Evolutionary conservation across 2,888 invertebrate species (phyloP).

Genomic region (Lumbricus terrestris): DNA sequence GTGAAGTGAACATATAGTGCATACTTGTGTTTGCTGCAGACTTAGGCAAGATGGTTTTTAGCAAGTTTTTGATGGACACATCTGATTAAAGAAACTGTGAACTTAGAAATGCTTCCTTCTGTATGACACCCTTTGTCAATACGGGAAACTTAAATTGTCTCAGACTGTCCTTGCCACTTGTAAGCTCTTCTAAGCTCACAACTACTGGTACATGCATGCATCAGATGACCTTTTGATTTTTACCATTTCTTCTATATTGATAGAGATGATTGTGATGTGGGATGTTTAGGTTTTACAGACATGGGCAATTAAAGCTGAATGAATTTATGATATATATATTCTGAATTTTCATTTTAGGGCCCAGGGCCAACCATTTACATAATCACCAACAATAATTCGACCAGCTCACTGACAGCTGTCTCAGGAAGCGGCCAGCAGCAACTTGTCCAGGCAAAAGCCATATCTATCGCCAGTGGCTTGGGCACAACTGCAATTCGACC

Average conservation of each 20-base stretch:
- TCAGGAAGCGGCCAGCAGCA: neutral
- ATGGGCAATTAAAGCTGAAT: neutral
- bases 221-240: neutral
- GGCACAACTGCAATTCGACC: neutral
- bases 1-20: no score
- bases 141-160: no score
- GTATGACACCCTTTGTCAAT: no score
- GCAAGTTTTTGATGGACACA: no score
- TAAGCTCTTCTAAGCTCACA: neutral
- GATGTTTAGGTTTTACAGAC: neutral
- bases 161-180: neutral
- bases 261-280: neutral
- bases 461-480: neutral
- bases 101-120: no score
- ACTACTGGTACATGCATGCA: neutral
- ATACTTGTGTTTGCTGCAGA: no score
- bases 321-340: neutral
- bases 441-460: neutral
- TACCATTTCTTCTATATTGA: neutral
- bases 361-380: conserved; percentile 6
- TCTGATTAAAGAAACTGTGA: no score
- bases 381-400: conserved; percentile 14
- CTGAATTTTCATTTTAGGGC: neutral
- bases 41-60: no score
- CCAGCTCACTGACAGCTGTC: neutral